Percentiles rank a stretch among this genome's conserved stretches.
Evolutionary conservation across 2,888 invertebrate species (phyloP).

Genomic region (Stenodera caucasica): DNA sequence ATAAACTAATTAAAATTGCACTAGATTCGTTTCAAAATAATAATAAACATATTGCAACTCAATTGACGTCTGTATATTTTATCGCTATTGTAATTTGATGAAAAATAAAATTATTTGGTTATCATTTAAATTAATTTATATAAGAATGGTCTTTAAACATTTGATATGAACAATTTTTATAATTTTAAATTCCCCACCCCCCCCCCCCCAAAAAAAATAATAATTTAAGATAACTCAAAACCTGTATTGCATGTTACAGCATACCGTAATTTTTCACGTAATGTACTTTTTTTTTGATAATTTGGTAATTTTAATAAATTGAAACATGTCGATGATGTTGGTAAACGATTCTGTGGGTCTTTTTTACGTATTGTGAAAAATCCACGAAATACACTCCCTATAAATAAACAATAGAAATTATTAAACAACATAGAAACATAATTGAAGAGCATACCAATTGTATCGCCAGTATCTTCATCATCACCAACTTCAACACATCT

Average conservation of each 20-base stretch:
- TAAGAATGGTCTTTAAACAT: neutral
- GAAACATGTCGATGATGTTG: slow-evolving; percentile 99
- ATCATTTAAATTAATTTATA: neutral
- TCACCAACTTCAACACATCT: slow-evolving; percentile 99
- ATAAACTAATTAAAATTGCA: slow-evolving; percentile 1
- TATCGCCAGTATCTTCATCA: slow-evolving; percentile 91
- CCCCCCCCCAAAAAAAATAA: too few species aligned
- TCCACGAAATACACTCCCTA: slow-evolving; percentile 94
- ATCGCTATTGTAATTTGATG: neutral
- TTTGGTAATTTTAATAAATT: slow-evolving; percentile 97
- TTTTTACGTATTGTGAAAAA: slow-evolving; percentile 97
- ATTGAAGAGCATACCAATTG: slow-evolving; percentile 63
- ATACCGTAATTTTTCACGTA: slow-evolving; percentile 94
- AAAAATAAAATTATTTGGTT: neutral
- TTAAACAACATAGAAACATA: too few species aligned
- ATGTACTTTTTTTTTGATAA: slow-evolving; percentile 93
- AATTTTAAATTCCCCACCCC: too few species aligned
- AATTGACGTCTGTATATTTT: neutral
- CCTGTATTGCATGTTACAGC: slow-evolving; percentile 98
- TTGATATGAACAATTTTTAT: neutral
- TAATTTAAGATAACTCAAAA: slow-evolving; percentile 90
- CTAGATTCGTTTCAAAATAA: neutral
- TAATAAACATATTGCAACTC: neutral
- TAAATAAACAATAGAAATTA: slow-evolving; percentile 19
- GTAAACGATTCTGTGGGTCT: slow-evolving; percentile 90